A percentile compares a stretch with the other conserved stretches of the same genome.
Conservation (phyloP, 2,113 vertebrate species). For the Fregetta grallaria region DNA sequence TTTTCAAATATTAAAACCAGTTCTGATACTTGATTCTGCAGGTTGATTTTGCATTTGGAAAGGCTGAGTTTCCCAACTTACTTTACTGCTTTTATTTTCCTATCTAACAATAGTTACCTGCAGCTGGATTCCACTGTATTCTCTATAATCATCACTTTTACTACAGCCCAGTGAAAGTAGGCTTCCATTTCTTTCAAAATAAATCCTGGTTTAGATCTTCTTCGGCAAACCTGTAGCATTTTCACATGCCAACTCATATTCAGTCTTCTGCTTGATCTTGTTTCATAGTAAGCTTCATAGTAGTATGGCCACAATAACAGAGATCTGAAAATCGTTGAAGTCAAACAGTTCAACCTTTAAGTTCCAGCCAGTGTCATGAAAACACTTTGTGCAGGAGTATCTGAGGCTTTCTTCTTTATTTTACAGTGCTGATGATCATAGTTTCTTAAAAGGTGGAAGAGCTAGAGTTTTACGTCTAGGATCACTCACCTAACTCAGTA, state of each 20-base stretch:
- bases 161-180: background rate
- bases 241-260: background rate
- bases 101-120: background rate
- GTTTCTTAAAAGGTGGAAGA: background rate
- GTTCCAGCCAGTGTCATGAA: background rate
- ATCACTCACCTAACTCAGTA: background rate
- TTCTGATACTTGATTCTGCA: background rate
- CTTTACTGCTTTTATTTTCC: background rate
- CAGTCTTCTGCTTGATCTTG: background rate
- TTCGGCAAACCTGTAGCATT: background rate
- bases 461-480: background rate
- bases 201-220: background rate
- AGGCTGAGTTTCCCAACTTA: background rate
- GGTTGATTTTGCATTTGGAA: background rate
- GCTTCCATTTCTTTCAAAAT: background rate
- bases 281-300: background rate
- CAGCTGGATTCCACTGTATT: background rate
- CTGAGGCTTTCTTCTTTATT: background rate
- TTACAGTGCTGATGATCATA: background rate
- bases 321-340: background rate
- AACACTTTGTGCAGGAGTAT: background rate
- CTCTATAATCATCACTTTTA: background rate
- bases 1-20: background rate
- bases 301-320: background rate
- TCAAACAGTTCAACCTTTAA: background rate